These are phyloP conservation scores for Mesitornis unicolor DNA, from an alignment of 2,113 vertebrate species.

Conservation along the genomic window DNA sequence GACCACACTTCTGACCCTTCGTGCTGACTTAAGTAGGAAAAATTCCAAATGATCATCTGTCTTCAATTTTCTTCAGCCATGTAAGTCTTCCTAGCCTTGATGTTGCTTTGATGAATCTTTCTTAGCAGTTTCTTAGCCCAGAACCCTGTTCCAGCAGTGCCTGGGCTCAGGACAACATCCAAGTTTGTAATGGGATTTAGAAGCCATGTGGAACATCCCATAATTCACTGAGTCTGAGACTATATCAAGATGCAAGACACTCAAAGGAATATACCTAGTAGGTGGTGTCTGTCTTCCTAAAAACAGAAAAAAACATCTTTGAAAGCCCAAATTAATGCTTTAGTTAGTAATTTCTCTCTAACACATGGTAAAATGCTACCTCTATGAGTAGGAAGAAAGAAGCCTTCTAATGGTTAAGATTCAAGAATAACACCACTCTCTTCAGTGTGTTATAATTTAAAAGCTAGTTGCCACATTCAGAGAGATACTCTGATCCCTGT, in stretches of 20 bases:
- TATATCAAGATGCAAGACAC: background rate
- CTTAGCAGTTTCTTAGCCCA: background rate
- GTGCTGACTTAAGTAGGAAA: background rate
- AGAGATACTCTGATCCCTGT: background rate
- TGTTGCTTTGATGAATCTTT: background rate
- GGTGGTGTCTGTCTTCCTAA: background rate
- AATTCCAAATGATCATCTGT: background rate
- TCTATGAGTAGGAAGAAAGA: background rate
- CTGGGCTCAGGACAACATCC: background rate
- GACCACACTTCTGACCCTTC: background rate
- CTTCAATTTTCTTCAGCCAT: background rate
- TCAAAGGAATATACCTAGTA: background rate
- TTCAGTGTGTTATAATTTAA: background rate
- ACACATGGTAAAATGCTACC: background rate
- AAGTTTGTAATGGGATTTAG: background rate
- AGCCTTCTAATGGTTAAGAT: background rate
- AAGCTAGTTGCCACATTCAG: background rate
- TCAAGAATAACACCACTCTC: background rate
- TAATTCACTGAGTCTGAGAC: background rate
- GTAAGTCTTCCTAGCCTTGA: background rate
- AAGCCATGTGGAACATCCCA: rapidly evolving
- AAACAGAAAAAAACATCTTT: background rate
- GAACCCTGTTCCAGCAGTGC: background rate
- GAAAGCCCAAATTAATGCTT: background rate
- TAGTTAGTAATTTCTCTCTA: background rate